phyloP scores from a whole-genome alignment of 2,113 vertebrate genomes.

The Probosciger aterrimus region DNA sequence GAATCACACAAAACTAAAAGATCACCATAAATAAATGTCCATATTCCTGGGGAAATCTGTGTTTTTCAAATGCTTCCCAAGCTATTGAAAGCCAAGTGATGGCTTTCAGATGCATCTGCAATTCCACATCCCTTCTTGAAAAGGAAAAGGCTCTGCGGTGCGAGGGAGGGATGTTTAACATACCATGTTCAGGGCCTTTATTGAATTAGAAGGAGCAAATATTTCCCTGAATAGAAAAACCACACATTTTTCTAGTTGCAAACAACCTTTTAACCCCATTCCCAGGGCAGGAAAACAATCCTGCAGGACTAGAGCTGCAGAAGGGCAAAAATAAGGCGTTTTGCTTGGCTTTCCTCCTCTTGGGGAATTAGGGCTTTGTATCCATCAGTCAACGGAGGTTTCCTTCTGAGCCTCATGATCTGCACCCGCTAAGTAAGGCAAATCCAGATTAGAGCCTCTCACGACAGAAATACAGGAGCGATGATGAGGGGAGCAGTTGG shows the following conservation, averaged over 20 bases:
- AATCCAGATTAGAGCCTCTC: slow-evolving; percentile 49
- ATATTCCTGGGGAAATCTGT: background rate
- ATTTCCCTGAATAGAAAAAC: background rate
- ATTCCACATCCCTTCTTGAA: background rate
- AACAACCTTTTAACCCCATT: background rate
- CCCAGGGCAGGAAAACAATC: background rate
- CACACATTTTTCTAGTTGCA: background rate
- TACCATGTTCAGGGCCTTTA: background rate
- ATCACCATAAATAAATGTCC: background rate
- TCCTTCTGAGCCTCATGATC: slow-evolving; percentile 23
- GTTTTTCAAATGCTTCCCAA: background rate
- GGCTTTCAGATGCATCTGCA: background rate
- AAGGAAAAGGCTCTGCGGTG: background rate
- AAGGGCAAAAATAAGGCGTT: background rate
- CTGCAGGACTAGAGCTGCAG: background rate
- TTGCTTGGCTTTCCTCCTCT: background rate
- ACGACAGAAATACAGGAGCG: background rate
- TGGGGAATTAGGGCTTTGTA: background rate
- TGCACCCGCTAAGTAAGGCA: slow-evolving; percentile 26
- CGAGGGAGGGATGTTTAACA: background rate
- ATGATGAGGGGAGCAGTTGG: background rate
- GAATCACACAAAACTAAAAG: background rate
- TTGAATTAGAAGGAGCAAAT: background rate
- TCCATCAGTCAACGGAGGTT: background rate
- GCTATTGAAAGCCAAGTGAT: background rate